Evolutionary conservation across 2,113 vertebrate species (phyloP).

Genomic region (Apodemus sylvaticus): DNA sequence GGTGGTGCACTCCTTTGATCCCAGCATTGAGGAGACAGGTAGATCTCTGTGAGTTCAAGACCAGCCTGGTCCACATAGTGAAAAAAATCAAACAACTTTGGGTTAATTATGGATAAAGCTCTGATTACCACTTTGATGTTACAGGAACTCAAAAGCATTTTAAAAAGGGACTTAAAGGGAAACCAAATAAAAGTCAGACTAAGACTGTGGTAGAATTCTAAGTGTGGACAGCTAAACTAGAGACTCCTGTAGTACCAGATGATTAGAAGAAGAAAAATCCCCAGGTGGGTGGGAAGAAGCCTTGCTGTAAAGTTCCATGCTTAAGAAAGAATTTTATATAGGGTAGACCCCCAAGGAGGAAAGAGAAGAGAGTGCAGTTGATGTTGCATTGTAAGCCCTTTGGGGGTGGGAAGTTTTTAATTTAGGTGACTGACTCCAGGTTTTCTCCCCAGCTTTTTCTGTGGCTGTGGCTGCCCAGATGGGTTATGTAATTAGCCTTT

Average conservation of each 20-base stretch:
- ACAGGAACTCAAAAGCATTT: not conserved
- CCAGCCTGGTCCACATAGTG: not conserved
- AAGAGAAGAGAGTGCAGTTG: slow-evolving; percentile 10
- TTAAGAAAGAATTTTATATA: slow-evolving; percentile 37
- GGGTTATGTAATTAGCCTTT: slow-evolving; percentile 52
- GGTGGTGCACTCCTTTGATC: not conserved
- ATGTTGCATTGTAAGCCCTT: not conserved
- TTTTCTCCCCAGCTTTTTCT: not conserved
- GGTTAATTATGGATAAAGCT: not conserved
- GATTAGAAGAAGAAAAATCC: not conserved
- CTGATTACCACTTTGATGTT: not conserved
- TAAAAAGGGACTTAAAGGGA: slow-evolving; percentile 11
- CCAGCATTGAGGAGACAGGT: not conserved
- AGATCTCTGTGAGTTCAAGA: not conserved
- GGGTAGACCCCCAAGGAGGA: not conserved
- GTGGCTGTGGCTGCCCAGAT: not conserved
- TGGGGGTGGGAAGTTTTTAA: slow-evolving; percentile 48
- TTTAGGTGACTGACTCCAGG: slow-evolving; percentile 38
- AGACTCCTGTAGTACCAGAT: not conserved
- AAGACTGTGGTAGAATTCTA: not conserved
- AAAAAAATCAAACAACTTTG: slow-evolving; percentile 3
- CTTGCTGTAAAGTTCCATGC: not conserved
- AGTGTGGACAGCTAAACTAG: not conserved
- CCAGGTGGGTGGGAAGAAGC: not conserved
- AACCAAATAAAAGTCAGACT: slow-evolving; percentile 39